A percentile compares a stretch with the other conserved stretches of the same genome.
These are phyloP conservation scores for Cygnus atratus DNA, from an alignment of 2,113 vertebrate genomes.

Conservation along the genomic window DNA sequence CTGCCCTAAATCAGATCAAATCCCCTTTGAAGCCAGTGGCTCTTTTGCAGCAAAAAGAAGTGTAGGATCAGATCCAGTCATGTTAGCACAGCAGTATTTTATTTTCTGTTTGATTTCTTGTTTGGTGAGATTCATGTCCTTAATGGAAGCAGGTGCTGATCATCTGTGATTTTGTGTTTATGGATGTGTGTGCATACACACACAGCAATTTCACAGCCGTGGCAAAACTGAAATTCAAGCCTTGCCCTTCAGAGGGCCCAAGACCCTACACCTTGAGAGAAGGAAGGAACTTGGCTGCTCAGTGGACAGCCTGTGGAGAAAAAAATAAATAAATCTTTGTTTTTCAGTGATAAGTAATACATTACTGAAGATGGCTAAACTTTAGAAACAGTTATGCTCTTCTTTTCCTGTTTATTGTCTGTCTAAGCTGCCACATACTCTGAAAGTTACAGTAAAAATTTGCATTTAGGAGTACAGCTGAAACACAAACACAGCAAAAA, in stretches of 20 bases:
- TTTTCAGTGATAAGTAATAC: neutral
- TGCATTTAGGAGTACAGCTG: neutral
- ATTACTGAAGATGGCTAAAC: neutral
- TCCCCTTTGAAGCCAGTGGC: neutral
- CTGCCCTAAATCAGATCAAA: conserved; percentile 42
- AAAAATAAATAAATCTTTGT: neutral
- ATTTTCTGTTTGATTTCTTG: conserved; percentile 40
- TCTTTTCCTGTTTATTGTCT: neutral
- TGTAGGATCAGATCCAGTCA: neutral
- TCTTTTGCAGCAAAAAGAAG: neutral
- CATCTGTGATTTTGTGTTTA: neutral
- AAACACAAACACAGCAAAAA: neutral
- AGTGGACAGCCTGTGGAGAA: accelerated
- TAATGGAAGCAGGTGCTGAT: neutral
- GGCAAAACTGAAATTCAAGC: neutral
- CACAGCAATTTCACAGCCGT: neutral
- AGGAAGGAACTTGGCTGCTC: neutral
- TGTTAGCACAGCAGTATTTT: neutral
- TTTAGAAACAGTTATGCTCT: conserved; percentile 16
- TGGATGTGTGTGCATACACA: accelerated
- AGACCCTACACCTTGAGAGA: neutral
- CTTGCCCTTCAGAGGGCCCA: neutral
- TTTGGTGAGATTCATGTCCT: neutral
- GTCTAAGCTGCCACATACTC: neutral
- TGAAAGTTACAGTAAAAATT: neutral